Evolutionary conservation across 2,113 vertebrate genomes (phyloP), one percentile per base, ranked within the genome.

Genomic region (Falco punctatus): DNA sequence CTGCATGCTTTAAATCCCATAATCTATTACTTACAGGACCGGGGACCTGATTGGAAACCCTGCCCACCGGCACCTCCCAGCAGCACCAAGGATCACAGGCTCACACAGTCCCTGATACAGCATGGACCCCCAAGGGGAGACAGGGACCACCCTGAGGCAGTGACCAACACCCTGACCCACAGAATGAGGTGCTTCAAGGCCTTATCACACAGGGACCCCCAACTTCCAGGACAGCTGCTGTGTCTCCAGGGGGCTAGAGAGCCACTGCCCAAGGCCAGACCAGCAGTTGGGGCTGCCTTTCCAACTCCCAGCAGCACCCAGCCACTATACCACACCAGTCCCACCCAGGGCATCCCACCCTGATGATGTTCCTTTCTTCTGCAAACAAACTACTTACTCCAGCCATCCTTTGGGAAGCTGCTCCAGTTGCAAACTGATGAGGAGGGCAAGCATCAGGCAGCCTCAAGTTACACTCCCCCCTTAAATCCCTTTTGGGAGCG

Each of bases 81-180:
- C 11, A 72, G 42, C 81, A 81, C 33, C 0, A 2, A n/a, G 61
- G 27, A 38, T 7, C 69, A 35, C 6, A 30, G 46, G 14, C 21
- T 35, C 10, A 8, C 0, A 2, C 1, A 0, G 54, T n/a, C 30
- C 55, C 46, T 46, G 11, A 54, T 72, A 72, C 1, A 1, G 15
- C 0, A 0, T 2, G 20, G 32, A 54, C 8, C 57, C 17, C 42
- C 42, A 42, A 13, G 15, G 33, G 12, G 16, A n/a, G 9, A 84
- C 26, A 40, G 48, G 35, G 27, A 74, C 6, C 13, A 3, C 38
- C 19, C 30, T 15, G 13, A 14, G 14, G 9, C 58, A 67, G 33
- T 5, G 8, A 26, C 81, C 6, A 0, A 61, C 73, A 66, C 13
- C 51, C 70, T 3, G 28, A 18, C 26, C 48, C 3, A 0, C 32